Evolutionary conservation across 2,797 vertebrate genomes (phyloP).

Genomic region (Labeo calbasu): DNA sequence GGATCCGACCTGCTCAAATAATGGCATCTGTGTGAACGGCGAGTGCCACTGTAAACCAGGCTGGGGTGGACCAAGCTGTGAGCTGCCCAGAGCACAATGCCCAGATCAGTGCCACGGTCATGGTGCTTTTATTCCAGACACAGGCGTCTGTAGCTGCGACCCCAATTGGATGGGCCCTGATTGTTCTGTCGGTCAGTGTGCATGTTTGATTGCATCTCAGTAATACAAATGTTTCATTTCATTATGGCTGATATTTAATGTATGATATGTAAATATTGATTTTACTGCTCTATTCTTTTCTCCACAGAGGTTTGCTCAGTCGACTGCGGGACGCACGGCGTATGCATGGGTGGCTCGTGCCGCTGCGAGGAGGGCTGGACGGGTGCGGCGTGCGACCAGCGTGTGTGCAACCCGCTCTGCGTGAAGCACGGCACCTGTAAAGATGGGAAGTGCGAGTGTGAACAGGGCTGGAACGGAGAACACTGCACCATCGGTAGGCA

Average conservation of each 20-base stretch:
- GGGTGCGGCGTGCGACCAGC: slow-evolving; percentile 93
- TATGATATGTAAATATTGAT: background rate
- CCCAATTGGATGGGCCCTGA: slow-evolving; percentile 99
- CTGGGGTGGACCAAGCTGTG: slow-evolving; percentile 95
- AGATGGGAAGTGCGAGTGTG: slow-evolving; percentile 99
- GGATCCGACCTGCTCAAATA: slow-evolving; percentile 95
- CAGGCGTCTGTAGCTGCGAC: slow-evolving; percentile 95
- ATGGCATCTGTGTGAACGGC: slow-evolving; percentile 94
- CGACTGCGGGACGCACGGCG: slow-evolving; percentile 97
- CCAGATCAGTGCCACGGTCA: slow-evolving; percentile 98
- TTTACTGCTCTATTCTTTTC: background rate
- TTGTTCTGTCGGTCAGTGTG: slow-evolving; percentile 92
- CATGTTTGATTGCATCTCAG: background rate
- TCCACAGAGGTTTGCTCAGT: slow-evolving; percentile 95
- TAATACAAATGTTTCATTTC: background rate
- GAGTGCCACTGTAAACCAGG: slow-evolving; percentile 97
- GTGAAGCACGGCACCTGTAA: slow-evolving; percentile 98
- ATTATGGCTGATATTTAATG: background rate
- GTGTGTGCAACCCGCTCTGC: slow-evolving; percentile 96
- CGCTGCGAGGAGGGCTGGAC: slow-evolving; percentile 99
- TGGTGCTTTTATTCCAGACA: slow-evolving; percentile 95
- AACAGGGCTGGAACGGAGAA: slow-evolving; percentile 99
- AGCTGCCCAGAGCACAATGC: slow-evolving; percentile 93
- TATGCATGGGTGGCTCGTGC: slow-evolving; percentile 95
- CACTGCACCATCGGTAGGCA: slow-evolving; percentile 99